Base-by-base conservation (phyloP, 2,113 vertebrate species). In the Sylvietta virens region DNA sequence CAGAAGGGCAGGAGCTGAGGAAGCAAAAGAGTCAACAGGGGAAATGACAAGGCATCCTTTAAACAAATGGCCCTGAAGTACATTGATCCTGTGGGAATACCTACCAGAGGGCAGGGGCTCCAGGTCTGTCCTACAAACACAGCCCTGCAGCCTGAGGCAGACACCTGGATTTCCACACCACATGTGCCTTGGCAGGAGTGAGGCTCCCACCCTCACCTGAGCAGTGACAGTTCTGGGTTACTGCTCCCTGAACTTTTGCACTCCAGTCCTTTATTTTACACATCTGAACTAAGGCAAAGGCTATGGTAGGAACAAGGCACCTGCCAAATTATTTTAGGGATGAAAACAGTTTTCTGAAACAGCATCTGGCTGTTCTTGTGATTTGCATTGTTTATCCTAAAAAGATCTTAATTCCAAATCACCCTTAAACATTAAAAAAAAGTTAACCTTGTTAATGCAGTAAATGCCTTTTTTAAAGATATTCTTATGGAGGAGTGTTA, bases 131-230 rank as follows among this genome's bases (percentile, higher is more conserved):
- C 71, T 20, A 13, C 61, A 40, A 9, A 31, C 53, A 13, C 37
- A 7, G 31, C 1, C 64, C 28, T 11, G 9, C 37, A 80, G 71
- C 42, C 57, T 5, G 27, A 16, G 79, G 45, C 62, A 77, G 23
- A 39, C 37, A 8, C 50, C 57, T 10, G 60, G 5, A 15, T 23
- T 17, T 18, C 7, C 64, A 20, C 1, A 6, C 42, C 47, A 15
- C 24, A 0, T 0, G 1, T 15, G 47, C 13, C 0, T 8, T 9
- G 28, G 42, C 57, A 76, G 57, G 20, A 77, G 42, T 30, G 19
- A 17, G 44, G 64, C 71, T 51, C 30, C 61, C 70, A 48, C 18
- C 71, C 28, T 40, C 48, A 8, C 69, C 56, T 44, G 27, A 33
- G 84, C 67, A 21, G 33, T 7, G 56, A 72, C 39, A 47, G 27